These are phyloP conservation scores for Thomomys bottae DNA, from an alignment of 2,113 vertebrate species.

Conservation along the genomic window DNA sequence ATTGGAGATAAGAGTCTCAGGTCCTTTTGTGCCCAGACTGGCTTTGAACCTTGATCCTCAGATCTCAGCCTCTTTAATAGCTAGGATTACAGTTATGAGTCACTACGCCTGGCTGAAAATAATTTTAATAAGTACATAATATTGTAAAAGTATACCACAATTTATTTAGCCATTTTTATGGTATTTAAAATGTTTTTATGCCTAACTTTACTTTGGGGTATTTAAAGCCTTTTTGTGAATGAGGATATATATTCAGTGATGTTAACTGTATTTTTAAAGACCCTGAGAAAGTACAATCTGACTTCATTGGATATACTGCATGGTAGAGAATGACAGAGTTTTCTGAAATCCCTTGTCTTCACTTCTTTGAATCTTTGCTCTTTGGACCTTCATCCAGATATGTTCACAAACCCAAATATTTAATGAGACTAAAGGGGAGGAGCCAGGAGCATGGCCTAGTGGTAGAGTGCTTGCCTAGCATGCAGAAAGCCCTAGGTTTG, in stretches of 20 bases:
- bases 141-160: not conserved
- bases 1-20: too few species aligned
- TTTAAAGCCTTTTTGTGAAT: not conserved
- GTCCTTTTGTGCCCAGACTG: too few species aligned
- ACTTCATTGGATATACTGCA: not conserved
- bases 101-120: too few species aligned
- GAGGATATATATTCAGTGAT: not conserved
- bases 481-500: too few species aligned
- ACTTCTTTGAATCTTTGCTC: conserved; percentile 10
- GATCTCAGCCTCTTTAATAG: too few species aligned
- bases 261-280: conserved; percentile 5
- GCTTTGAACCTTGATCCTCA: too few species aligned
- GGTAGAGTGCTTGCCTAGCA: too few species aligned
- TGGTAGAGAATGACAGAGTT: not conserved
- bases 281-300: not conserved
- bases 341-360: not conserved
- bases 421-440: too few species aligned
- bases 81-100: too few species aligned
- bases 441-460: too few species aligned
- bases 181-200: conserved; percentile 6
- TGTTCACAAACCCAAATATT: too few species aligned
- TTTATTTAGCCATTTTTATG: conserved; percentile 29
- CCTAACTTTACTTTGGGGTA: not conserved
- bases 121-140: not conserved
- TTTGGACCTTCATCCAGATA: conserved; percentile 51